Conservation (phyloP, 2,113 vertebrate genomes). For the Macaca mulatta region DNA sequence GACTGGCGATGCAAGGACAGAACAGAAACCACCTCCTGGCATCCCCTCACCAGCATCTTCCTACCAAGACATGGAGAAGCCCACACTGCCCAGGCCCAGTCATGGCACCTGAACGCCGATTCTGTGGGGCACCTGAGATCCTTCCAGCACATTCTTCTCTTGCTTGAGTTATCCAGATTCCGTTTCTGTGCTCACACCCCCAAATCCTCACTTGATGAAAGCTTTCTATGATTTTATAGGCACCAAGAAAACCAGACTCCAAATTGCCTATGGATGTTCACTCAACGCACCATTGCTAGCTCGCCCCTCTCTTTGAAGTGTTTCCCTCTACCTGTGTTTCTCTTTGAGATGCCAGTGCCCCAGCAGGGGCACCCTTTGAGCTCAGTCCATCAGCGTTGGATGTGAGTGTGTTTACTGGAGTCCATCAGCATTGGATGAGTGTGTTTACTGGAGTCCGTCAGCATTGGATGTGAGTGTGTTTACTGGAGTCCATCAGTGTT, state of each 20-base stretch:
- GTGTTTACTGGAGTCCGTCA: no score
- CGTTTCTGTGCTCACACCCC: neutral
- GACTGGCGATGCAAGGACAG: neutral
- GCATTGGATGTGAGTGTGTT: no score
- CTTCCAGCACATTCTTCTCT: neutral
- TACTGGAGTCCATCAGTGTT: no score
- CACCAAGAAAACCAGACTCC: neutral
- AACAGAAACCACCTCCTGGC: no score
- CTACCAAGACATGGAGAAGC: accelerated
- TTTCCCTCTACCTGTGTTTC: no score
- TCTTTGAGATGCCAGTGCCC: neutral
- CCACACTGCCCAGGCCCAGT: no score
- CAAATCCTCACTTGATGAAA: no score
- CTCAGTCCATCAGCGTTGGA: no score
- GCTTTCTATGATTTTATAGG: neutral
- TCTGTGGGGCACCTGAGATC: neutral
- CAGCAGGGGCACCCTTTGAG: accelerated
- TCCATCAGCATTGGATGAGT: no score
- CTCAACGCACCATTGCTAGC: accelerated
- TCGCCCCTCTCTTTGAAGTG: neutral
- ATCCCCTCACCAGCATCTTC: accelerated
- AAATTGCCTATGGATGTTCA: accelerated
- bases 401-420: no score
- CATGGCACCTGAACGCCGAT: accelerated
- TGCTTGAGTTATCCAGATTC: neutral